These are phyloP conservation scores for Drosophila prosaltans DNA, from an alignment of 1,140 invertebrate species.

Conservation along the genomic window DNA sequence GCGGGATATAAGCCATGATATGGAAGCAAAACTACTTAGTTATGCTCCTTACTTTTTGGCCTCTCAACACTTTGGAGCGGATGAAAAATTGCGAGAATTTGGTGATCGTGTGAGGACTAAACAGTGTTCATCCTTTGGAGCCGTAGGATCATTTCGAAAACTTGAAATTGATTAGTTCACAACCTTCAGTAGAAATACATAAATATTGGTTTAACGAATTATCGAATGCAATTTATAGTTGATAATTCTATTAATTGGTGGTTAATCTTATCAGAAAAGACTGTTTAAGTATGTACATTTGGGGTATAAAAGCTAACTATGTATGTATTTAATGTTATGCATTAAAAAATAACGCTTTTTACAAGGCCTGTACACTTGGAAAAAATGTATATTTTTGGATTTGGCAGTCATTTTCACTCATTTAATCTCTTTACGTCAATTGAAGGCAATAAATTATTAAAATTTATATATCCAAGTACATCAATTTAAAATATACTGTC, in stretches of 20 bases:
- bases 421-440: too few relatives aligned
- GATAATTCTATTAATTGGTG: not conserved
- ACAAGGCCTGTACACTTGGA: not conserved
- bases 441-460: too few relatives aligned
- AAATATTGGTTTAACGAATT: not conserved
- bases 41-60: slow-evolving; percentile 84
- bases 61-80: slow-evolving; percentile 84
- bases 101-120: slow-evolving; percentile 73
- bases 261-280: slow-evolving; percentile 3
- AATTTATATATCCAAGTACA: too few relatives aligned
- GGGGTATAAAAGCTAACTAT: not conserved
- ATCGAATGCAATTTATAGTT: not conserved
- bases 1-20: slow-evolving; percentile 83
- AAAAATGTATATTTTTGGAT: too few relatives aligned
- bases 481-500: too few relatives aligned
- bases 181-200: not conserved
- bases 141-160: slow-evolving; percentile 85
- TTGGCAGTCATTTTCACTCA: too few relatives aligned
- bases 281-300: not conserved
- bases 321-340: not conserved
- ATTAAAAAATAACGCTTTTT: not conserved
- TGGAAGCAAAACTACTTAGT: slow-evolving; percentile 84
- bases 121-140: slow-evolving; percentile 84
- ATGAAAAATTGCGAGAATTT: slow-evolving; percentile 85
- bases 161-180: slow-evolving; percentile 66